Evolutionary conservation across 2,113 vertebrate genomes (phyloP), one percentile per base, ranked within the genome.

Genomic region (Anarhynchus alexandrinus): DNA sequence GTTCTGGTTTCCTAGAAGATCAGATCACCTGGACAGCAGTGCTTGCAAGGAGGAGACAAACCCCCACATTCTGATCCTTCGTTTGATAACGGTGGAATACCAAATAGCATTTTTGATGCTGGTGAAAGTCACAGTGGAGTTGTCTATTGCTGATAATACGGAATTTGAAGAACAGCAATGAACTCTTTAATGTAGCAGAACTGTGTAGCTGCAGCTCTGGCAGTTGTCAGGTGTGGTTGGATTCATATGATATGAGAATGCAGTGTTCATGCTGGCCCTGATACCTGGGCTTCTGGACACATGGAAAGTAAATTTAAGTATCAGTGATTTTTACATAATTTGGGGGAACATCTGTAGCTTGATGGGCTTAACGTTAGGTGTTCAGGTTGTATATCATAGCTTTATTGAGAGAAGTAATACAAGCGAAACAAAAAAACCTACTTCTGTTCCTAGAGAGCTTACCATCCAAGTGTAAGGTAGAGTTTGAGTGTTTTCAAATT

Each of bases 171-270:
- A 87, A n/a, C 26, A 36, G 26, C 0, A 3, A 25, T 21, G 55
- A 92, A 26, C 8, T 43, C 30, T 36, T 36, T 26, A 2, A 10
- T 2, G 0, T 59, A 77, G 47, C 27, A 84, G 15, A 66, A 19
- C 36, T 30, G 21, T 22, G 47, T 57, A 38, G 54, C 55, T 69
- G 47, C 42, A 69, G 61, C 62, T 51, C 61, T 81, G 36, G 11
- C 20, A 49, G 29, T 52, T 65, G 26, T 42, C 27, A 51, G 30
- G 10, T 43, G 15, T 42, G 16, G 16, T 34, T 67, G 32, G 38
- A 52, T 70, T 34, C 18, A 7, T n/a, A 2, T 0, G 0, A 15
- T 32, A 11, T 15, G 25, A 23, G 42, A 14, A 14, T 12, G 23
- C 32, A 32, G 21, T 52, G 25, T 47, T 88, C 29, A 5, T 40